These are phyloP conservation scores for Zalophus californianus DNA, from an alignment of 2,797 vertebrate species.

Conservation along the genomic window DNA sequence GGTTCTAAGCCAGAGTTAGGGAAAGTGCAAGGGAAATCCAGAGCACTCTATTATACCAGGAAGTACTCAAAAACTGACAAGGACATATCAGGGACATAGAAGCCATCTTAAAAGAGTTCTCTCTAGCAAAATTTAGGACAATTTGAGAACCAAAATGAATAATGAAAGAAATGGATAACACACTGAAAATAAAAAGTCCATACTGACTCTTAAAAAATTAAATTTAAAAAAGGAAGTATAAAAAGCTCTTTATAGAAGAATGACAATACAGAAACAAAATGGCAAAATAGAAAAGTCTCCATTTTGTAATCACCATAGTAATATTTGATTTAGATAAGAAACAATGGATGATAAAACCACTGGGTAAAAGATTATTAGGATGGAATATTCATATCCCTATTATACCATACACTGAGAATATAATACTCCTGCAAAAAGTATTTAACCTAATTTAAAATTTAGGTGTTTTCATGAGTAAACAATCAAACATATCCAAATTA, in stretches of 20 bases:
- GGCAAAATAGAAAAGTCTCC: neutral
- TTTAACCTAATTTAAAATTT: neutral
- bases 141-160: neutral
- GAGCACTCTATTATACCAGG: neutral
- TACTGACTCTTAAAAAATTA: neutral
- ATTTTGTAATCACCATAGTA: slow-evolving; percentile 9
- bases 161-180: neutral
- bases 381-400: neutral
- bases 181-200: neutral
- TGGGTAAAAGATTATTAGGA: neutral
- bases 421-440: neutral
- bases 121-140: neutral
- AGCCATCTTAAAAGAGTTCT: neutral
- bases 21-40: neutral
- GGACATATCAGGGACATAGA: neutral
- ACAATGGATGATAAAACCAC: neutral
- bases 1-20: neutral
- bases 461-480: neutral
- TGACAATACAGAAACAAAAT: too few species aligned
- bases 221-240: neutral
- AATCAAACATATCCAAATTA: neutral
- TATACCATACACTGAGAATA: neutral
- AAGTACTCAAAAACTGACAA: neutral
- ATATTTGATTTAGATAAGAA: neutral
- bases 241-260: too few species aligned